These are phyloP conservation scores for Anableps anableps DNA, from an alignment of 2,797 vertebrate species.

Conservation along the genomic window DNA sequence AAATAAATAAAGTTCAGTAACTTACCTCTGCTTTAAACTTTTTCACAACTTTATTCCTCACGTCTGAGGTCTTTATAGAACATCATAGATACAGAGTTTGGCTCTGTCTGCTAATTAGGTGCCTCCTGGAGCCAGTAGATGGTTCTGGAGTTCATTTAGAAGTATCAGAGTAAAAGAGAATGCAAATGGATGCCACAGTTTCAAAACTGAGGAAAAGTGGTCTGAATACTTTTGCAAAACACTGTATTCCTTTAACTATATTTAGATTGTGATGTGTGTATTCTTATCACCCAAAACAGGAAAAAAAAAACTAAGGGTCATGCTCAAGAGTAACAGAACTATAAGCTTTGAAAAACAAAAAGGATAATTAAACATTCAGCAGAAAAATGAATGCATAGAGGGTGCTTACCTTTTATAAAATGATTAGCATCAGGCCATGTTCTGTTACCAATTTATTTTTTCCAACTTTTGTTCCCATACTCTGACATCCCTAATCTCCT, in stretches of 20 bases:
- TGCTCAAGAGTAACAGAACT: background rate
- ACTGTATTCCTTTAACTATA: background rate
- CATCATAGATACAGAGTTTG: background rate
- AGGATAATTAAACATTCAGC: background rate
- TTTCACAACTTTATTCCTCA: background rate
- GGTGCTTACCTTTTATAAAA: constrained; percentile 7
- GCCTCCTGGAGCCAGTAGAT: background rate
- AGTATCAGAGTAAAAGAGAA: background rate
- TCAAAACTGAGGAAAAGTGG: background rate
- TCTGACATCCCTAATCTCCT: constrained; percentile 33
- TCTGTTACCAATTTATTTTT: constrained; percentile 32
- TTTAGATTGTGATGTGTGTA: background rate
- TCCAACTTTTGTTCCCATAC: constrained; percentile 24
- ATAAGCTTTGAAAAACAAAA: background rate
- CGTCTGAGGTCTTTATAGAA: no score
- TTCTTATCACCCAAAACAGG: background rate
- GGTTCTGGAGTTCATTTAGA: background rate
- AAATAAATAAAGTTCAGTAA: no score
- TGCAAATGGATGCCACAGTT: background rate
- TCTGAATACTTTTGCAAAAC: background rate
- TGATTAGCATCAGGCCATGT: constrained; percentile 15
- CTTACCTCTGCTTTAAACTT: background rate
- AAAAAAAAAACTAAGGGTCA: background rate
- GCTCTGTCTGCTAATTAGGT: background rate
- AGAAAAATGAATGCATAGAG: background rate